phyloP scores from a whole-genome alignment of 2,888 invertebrate species.

The Nomada flava region DNA sequence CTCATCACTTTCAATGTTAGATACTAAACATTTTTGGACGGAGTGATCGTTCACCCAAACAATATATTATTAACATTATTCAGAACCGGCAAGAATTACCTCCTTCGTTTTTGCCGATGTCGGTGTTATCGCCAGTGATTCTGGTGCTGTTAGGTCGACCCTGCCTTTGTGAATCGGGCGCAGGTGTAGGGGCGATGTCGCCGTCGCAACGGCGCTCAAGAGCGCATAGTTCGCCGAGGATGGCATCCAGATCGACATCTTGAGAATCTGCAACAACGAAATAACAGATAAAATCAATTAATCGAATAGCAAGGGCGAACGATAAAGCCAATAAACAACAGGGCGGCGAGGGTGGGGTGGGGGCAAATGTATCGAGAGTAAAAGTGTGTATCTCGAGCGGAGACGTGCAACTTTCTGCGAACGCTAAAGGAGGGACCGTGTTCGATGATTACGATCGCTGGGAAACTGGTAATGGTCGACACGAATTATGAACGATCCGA shows the following conservation, averaged over 20 bases:
- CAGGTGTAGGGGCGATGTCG: constrained; percentile 81
- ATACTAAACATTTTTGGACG: too few species aligned
- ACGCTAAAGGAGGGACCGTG: constrained; percentile 10
- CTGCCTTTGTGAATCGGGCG: constrained; percentile 80
- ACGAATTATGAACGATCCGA: constrained; percentile 56
- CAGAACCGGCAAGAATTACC: constrained; percentile 60
- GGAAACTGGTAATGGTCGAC: constrained; percentile 40
- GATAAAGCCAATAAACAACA: not conserved
- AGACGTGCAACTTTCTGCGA: not conserved
- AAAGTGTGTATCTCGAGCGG: constrained; percentile 14
- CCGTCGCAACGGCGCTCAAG: constrained; percentile 90
- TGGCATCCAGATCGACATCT: constrained; percentile 98
- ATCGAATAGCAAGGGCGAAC: not conserved
- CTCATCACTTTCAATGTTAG: too few species aligned
- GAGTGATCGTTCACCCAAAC: too few species aligned
- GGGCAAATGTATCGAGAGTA: not conserved
- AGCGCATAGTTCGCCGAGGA: constrained; percentile 97
- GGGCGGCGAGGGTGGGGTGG: too few species aligned
- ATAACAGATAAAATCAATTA: not conserved
- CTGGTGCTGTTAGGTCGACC: constrained; percentile 79
- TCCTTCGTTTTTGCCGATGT: constrained; percentile 79
- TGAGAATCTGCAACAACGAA: constrained; percentile 89
- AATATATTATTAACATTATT: not conserved
- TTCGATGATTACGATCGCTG: constrained; percentile 37
- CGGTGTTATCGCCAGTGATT: constrained; percentile 79